phyloP scores from a whole-genome alignment of 35 echinoderm and acorn worm genomes.

The Amphiura filiformis region DNA sequence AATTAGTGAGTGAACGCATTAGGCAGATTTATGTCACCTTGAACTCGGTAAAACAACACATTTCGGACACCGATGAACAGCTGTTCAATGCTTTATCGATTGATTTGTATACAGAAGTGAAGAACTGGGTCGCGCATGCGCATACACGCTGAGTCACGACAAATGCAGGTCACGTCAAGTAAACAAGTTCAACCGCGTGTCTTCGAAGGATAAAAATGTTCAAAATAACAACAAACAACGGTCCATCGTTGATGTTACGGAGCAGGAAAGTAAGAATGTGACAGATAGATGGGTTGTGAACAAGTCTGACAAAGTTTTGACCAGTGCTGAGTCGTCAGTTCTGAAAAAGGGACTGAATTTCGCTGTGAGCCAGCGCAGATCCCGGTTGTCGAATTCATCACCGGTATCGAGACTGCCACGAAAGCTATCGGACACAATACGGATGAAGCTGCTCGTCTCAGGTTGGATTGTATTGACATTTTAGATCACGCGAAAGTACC shows the following conservation, averaged over 20 bases:
- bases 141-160: neutral
- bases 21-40: neutral
- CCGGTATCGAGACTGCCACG: neutral
- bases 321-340: neutral
- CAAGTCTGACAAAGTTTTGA: neutral
- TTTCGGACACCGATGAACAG: neutral
- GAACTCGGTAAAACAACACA: neutral
- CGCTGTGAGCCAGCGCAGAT: neutral
- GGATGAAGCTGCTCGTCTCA: neutral
- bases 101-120: neutral
- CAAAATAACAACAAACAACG: neutral
- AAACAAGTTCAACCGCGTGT: neutral
- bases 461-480: neutral
- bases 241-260: neutral
- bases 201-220: neutral
- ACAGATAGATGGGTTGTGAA: neutral
- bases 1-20: neutral
- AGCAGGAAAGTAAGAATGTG: neutral
- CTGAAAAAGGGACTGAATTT: neutral
- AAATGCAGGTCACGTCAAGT: neutral
- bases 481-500: conserved; percentile 25
- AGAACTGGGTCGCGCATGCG: conserved; percentile 11
- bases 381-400: conserved; percentile 2
- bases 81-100: neutral
- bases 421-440: too few relatives aligned